A percentile compares a stretch with the other conserved stretches of the same genome.
These are phyloP conservation scores for Philotrypesis tridentata DNA, from an alignment of 1,140 invertebrate species.

Conservation along the genomic window DNA sequence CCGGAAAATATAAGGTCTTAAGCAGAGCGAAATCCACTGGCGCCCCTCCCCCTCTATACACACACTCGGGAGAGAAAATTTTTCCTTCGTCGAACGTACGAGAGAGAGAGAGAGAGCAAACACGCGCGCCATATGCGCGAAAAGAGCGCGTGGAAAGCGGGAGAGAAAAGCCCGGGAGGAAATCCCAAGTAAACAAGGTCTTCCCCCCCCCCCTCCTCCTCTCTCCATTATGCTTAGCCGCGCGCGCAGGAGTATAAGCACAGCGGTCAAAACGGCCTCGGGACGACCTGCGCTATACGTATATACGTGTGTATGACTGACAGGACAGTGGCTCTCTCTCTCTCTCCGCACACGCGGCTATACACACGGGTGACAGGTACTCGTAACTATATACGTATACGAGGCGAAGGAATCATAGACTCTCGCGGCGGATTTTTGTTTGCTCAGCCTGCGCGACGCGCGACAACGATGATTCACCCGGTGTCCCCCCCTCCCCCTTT, in stretches of 20 bases:
- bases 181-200: constrained; percentile 9
- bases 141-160: background rate
- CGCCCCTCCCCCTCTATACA: background rate
- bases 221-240: background rate
- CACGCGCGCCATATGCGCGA: background rate
- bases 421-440: background rate
- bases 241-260: too few species aligned
- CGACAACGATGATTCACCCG: background rate
- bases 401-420: background rate
- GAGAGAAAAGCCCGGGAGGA: background rate
- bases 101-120: background rate
- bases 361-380: constrained; percentile 15
- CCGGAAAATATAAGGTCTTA: constrained; percentile 14
- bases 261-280: background rate
- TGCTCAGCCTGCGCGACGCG: background rate
- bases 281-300: too few species aligned
- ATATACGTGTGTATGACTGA: background rate
- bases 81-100: background rate
- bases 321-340: background rate
- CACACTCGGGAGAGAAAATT: too few species aligned
- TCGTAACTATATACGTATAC: background rate
- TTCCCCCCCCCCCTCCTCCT: background rate
- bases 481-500: too few species aligned
- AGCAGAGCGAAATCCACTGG: background rate
- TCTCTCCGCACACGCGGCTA: background rate